phyloP scores from a whole-genome alignment of 1,140 invertebrate genomes.

The Rhynchophorus ferrugineus region DNA sequence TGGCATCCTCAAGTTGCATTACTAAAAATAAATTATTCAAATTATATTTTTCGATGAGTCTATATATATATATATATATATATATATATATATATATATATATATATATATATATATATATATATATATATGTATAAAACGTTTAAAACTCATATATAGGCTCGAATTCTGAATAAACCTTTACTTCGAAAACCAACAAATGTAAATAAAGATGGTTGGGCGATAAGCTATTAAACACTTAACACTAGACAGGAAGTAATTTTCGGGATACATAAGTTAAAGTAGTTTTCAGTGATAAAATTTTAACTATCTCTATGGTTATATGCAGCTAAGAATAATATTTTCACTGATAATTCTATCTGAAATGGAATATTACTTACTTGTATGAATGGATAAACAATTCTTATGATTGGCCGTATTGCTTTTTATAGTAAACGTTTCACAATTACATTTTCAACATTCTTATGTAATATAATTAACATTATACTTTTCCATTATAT shows the following conservation, averaged over 20 bases:
- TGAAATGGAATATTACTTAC: not conserved
- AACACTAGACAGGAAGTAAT: constrained; percentile 4
- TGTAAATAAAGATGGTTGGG: not conserved
- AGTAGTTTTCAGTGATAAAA: constrained; percentile 3
- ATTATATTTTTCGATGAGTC: too few relatives aligned
- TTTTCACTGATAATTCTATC: not conserved
- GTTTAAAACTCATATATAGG: too few relatives aligned
- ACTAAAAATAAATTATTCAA: too few relatives aligned
- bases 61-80: too few relatives aligned
- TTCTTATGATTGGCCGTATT: too few relatives aligned
- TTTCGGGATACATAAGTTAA: constrained; percentile 1
- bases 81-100: too few relatives aligned
- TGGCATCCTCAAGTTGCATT: not conserved
- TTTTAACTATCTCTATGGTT: not conserved
- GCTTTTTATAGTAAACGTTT: too few relatives aligned
- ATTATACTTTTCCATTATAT: too few relatives aligned
- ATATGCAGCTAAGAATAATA: not conserved
- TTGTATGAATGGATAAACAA: not conserved
- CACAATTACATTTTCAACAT: too few relatives aligned
- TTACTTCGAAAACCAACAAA: not conserved
- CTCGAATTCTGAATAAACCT: not conserved
- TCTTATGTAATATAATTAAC: too few relatives aligned
- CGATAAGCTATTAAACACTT: constrained; percentile 5
- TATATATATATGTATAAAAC: too few relatives aligned
- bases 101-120: too few relatives aligned